These are phyloP conservation scores for Kryptopterus vitreolus DNA, from an alignment of 2,797 vertebrate species.

Conservation along the genomic window DNA sequence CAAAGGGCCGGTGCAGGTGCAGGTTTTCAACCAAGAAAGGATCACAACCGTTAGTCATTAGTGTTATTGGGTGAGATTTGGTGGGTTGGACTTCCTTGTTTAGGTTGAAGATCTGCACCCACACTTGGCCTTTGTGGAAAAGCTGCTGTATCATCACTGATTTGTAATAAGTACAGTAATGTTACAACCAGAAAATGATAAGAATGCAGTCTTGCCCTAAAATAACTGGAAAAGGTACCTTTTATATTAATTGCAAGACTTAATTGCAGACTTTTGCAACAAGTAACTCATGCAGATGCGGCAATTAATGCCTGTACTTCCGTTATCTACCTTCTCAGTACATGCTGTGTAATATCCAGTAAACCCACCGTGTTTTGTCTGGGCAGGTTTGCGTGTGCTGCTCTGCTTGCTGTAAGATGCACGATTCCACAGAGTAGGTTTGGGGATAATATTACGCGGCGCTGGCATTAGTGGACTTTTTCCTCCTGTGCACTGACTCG, in stretches of 20 bases:
- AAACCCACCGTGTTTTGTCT: conserved; percentile 36
- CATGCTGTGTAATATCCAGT: neutral
- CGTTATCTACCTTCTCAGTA: neutral
- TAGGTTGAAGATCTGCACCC: too few species aligned
- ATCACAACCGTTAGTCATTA: too few species aligned
- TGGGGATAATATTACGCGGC: conserved; percentile 75
- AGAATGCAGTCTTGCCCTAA: neutral
- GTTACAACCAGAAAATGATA: neutral
- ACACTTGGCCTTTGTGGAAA: too few species aligned
- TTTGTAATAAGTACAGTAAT: neutral
- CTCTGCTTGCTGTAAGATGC: conserved; percentile 35
- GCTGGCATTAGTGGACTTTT: conserved; percentile 74
- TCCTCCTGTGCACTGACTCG: conserved; percentile 6
- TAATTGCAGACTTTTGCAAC: neutral
- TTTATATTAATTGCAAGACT: neutral
- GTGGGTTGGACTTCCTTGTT: too few species aligned
- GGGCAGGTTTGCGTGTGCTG: conserved; percentile 21
- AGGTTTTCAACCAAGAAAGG: too few species aligned
- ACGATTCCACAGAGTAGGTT: conserved; percentile 70
- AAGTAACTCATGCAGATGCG: neutral
- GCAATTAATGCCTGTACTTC: neutral
- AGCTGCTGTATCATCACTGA: neutral
- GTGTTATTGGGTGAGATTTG: too few species aligned
- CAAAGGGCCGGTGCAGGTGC: too few species aligned
- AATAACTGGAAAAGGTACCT: neutral